Conservation (phyloP, 2,113 vertebrate species). For the Trogon melanurus region DNA sequence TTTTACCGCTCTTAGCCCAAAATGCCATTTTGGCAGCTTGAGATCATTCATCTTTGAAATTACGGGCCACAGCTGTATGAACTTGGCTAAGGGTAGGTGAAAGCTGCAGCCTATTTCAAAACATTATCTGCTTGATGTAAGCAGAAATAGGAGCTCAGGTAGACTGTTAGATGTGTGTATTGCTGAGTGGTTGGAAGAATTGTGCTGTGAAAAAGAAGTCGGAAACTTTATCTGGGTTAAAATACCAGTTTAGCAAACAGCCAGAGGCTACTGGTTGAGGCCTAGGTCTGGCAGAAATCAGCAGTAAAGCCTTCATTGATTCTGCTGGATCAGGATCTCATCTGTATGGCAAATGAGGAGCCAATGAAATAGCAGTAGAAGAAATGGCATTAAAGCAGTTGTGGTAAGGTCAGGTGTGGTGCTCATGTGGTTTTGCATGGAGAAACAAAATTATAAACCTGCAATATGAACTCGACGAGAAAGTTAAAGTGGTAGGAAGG, state of each 20-base stretch:
- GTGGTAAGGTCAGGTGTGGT: not conserved
- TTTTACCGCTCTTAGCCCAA: not conserved
- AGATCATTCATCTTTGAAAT: conserved; percentile 5
- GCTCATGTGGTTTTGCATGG: not conserved
- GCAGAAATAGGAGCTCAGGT: not conserved
- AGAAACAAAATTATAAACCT: not conserved
- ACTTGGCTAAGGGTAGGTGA: not conserved
- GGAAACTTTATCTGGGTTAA: not conserved
- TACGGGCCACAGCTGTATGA: not conserved
- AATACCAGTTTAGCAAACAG: not conserved
- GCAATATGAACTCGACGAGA: not conserved
- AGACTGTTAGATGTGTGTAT: not conserved
- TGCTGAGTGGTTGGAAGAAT: not conserved
- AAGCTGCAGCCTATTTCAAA: not conserved
- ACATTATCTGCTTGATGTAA: not conserved
- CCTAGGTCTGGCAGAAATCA: not conserved
- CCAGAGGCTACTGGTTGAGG: not conserved
- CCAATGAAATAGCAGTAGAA: not conserved
- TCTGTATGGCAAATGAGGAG: not conserved
- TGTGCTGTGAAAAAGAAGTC: not conserved
- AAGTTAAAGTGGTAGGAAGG: not conserved
- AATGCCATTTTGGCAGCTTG: not conserved
- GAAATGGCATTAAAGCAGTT: not conserved
- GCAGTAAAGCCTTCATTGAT: not conserved
- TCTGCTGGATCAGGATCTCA: not conserved